phyloP scores from a whole-genome alignment of 1,140 invertebrate genomes.

The Elymnias hypermnestra region DNA sequence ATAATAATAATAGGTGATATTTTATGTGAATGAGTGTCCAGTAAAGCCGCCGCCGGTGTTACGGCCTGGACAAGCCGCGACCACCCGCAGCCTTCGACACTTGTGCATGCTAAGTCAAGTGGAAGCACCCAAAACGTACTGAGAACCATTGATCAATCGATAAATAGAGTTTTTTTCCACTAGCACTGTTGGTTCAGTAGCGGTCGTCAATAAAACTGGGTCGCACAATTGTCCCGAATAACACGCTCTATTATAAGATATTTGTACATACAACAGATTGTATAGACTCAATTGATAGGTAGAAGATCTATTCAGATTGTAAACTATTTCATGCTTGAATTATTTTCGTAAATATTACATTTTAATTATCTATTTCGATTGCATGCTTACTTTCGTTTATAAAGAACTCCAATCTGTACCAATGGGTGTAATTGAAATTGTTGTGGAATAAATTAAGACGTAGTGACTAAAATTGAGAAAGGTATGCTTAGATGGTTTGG shows the following conservation, averaged over 20 bases:
- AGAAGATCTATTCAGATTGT: conserved; percentile 22
- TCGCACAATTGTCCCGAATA: conserved; percentile 51
- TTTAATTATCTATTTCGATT: conserved; percentile 7
- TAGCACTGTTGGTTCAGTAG: conserved; percentile 40
- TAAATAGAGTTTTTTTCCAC: conserved; percentile 31
- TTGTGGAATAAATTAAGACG: no score
- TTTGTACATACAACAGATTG: conserved; percentile 33
- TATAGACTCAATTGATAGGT: conserved; percentile 18
- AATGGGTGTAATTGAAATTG: no score
- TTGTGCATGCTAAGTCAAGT: conserved; percentile 48
- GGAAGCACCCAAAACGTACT: conserved; percentile 44
- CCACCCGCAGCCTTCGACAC: conserved; percentile 49
- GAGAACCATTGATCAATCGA: conserved; percentile 44
- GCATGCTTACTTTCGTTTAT: no score
- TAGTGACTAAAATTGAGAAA: no score
- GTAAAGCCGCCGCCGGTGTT: conserved; percentile 34
- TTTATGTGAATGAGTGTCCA: conserved; percentile 23
- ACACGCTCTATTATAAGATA: conserved; percentile 31
- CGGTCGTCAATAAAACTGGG: conserved; percentile 42
- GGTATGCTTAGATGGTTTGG: no score
- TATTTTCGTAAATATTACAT: conserved; percentile 10
- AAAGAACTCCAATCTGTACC: no score
- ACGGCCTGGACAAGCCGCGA: conserved; percentile 36
- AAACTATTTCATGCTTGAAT: conserved; percentile 20
- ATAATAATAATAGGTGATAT: not conserved